These are phyloP conservation scores for Brachyptera putata DNA, from an alignment of 2,888 invertebrate genomes.

Conservation along the genomic window DNA sequence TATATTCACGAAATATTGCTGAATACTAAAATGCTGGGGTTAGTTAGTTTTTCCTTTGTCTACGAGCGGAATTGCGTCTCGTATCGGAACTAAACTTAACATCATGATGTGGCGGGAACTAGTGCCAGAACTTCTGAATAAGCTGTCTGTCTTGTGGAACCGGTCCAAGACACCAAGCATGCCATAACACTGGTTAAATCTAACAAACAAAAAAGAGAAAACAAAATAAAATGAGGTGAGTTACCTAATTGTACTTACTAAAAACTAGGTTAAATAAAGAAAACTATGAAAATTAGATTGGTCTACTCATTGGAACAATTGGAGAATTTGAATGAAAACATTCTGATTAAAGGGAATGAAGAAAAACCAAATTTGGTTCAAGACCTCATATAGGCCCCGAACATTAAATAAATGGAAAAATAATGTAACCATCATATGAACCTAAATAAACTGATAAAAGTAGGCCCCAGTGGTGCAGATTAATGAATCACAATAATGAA, in stretches of 20 bases:
- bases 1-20: no score
- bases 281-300: neutral
- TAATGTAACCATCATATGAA: neutral
- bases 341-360: no score
- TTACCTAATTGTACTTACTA: no score
- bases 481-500: neutral
- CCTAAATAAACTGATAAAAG: no score
- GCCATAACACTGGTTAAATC: slow-evolving; percentile 81
- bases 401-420: neutral
- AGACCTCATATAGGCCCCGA: no score
- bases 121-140: slow-evolving; percentile 66
- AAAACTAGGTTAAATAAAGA: neutral
- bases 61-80: slow-evolving; percentile 61
- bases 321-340: neutral
- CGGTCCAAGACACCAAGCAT: slow-evolving; percentile 77
- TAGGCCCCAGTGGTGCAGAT: no score
- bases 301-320: neutral
- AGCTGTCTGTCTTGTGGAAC: slow-evolving; percentile 74
- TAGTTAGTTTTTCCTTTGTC: slow-evolving; percentile 42
- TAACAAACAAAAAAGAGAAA: slow-evolving; percentile 41
- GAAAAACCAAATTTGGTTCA: no score
- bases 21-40: no score
- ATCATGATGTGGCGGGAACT: slow-evolving; percentile 69
- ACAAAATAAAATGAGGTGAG: neutral
- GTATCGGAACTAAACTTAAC: slow-evolving; percentile 60